Conservation (phyloP, 2,113 vertebrate genomes). For the Psophia crepitans region DNA sequence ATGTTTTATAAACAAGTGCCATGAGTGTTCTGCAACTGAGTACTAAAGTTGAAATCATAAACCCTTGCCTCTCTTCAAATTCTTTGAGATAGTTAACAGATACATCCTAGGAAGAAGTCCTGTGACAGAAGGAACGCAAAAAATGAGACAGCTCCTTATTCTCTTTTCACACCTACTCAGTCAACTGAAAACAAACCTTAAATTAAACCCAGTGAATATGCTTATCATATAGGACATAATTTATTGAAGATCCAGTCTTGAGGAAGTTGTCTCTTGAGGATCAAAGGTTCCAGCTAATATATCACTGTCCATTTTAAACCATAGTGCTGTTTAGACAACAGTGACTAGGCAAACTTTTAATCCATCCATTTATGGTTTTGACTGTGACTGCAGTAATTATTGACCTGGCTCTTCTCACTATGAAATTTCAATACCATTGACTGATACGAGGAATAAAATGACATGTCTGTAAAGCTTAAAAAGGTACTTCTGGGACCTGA, state of each 20-base stretch:
- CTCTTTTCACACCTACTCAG: background rate
- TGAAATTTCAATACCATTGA: slow-evolving; percentile 51
- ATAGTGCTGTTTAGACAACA: background rate
- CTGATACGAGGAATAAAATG: slow-evolving; percentile 54
- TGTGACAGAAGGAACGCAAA: background rate
- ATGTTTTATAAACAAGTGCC: background rate
- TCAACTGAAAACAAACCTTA: background rate
- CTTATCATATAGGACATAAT: background rate
- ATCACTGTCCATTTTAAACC: background rate
- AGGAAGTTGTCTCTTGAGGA: background rate
- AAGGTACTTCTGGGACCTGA: background rate
- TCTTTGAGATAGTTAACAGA: background rate
- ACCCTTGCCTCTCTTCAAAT: background rate
- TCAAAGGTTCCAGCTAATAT: background rate
- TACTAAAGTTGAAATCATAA: background rate
- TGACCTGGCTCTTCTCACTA: background rate
- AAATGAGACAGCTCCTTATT: background rate
- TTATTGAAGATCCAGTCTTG: background rate
- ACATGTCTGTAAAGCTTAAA: background rate
- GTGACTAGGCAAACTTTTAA: slow-evolving; percentile 6
- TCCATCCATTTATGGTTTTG: slow-evolving; percentile 3
- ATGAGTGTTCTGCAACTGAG: background rate
- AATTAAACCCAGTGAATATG: background rate
- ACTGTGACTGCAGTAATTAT: background rate
- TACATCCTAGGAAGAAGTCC: background rate